Evolutionary conservation across 2,888 invertebrate species (phyloP).

Genomic region (Spilarctia lutea): DNA sequence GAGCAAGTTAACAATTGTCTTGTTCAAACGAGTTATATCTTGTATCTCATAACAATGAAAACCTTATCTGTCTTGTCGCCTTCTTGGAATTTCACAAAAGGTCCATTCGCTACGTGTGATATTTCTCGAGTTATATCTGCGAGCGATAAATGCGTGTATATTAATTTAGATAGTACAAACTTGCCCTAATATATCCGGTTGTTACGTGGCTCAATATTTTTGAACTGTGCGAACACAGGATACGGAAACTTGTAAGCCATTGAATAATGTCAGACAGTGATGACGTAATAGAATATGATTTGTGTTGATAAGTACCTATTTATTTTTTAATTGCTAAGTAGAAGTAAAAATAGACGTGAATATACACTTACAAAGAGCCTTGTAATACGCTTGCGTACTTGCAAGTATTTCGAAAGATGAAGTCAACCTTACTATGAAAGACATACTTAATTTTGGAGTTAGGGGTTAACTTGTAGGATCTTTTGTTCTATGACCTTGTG

Average conservation of each 20-base stretch:
- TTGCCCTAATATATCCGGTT: conserved; percentile 29
- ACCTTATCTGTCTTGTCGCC: conserved; percentile 36
- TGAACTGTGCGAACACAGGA: conserved; percentile 22
- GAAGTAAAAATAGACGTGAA: conserved; percentile 9
- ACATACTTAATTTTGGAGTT: not conserved
- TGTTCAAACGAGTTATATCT: conserved; percentile 36
- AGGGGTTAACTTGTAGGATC: not conserved
- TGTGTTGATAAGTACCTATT: not conserved
- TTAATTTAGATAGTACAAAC: conserved; percentile 25
- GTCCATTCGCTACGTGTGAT: conserved; percentile 55
- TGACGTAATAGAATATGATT: conserved; percentile 14
- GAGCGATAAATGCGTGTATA: conserved; percentile 30
- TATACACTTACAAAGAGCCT: conserved; percentile 9
- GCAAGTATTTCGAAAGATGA: conserved; percentile 1
- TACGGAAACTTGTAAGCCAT: conserved; percentile 10
- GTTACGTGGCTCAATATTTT: not conserved
- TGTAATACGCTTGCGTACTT: conserved; percentile 6
- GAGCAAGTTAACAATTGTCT: conserved; percentile 36
- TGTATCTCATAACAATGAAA: conserved; percentile 36
- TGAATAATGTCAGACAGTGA: conserved; percentile 4
- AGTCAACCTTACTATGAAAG: not conserved
- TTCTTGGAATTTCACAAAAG: conserved; percentile 49
- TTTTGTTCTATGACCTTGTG: not conserved
- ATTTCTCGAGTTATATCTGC: conserved; percentile 58
- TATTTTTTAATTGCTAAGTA: conserved; percentile 3